Conservation (phyloP, 2,797 vertebrate species). For the Mormyrus hasselquistii region DNA sequence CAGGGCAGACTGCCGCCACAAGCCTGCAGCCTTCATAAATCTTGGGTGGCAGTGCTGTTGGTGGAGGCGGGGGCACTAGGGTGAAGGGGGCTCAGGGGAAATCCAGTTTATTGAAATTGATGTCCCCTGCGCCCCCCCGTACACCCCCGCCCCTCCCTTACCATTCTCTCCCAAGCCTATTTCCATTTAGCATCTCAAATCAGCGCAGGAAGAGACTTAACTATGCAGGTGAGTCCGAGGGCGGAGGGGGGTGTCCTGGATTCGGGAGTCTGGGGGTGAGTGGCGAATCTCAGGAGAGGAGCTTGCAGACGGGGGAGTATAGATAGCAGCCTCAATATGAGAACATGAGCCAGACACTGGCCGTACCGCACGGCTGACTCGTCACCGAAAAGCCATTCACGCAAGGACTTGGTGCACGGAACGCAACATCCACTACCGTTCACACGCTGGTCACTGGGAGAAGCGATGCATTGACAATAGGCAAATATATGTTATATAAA, state of each 20-base stretch:
- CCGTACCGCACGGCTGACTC: background rate
- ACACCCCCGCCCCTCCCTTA: background rate
- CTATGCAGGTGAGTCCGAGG: background rate
- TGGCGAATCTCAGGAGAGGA: background rate
- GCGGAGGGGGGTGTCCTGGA: background rate
- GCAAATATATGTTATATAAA: background rate
- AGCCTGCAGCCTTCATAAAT: conserved; percentile 41
- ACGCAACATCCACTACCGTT: background rate
- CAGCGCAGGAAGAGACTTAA: conserved; percentile 12
- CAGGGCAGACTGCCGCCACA: conserved; percentile 30
- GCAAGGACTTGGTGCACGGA: background rate
- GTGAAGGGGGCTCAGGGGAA: conserved; percentile 19
- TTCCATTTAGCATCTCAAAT: conserved; percentile 16
- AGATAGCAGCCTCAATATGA: conserved; percentile 7
- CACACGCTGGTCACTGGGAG: background rate
- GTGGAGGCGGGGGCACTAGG: background rate
- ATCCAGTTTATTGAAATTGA: conserved; percentile 25
- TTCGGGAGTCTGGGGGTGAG: background rate
- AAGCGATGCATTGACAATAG: background rate
- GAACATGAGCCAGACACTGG: background rate
- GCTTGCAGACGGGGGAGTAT: background rate
- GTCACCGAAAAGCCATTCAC: background rate
- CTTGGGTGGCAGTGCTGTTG: conserved; percentile 27
- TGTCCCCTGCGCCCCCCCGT: background rate
- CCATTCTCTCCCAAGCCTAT: background rate